Evolutionary conservation across 2,888 invertebrate species (phyloP).

Genomic region (Lochmaea crataegi): DNA sequence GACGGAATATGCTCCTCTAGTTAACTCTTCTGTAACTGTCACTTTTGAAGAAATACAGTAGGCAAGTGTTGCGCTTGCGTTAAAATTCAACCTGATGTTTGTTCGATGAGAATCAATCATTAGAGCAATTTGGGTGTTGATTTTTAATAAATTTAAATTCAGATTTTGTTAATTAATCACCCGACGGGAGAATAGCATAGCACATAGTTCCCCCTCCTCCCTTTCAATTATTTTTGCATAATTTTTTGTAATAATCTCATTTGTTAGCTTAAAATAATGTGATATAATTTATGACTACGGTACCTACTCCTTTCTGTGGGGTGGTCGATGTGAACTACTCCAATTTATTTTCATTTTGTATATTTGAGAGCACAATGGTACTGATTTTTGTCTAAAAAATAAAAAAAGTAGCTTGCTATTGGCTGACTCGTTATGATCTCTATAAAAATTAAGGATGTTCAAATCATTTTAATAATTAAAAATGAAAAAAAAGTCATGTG

Average conservation of each 20-base stretch:
- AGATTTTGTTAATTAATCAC: not conserved
- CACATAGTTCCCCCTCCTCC: constrained; percentile 10
- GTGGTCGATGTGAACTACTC: constrained; percentile 35
- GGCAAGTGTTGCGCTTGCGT: too few relatives aligned
- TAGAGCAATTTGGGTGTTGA: not conserved
- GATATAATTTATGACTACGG: constrained; percentile 57
- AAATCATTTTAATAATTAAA: constrained; percentile 15
- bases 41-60: too few relatives aligned
- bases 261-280: constrained; percentile 57
- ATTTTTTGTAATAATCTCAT: constrained; percentile 51
- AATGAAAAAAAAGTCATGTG: constrained; percentile 35
- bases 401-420: constrained; percentile 55
- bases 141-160: not conserved
- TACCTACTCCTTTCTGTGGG: constrained; percentile 52
- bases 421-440: constrained; percentile 57
- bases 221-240: constrained; percentile 46
- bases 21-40: too few relatives aligned
- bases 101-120: too few relatives aligned
- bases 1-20: too few relatives aligned
- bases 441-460: constrained; percentile 42
- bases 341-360: constrained; percentile 51
- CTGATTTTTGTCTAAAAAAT: constrained; percentile 58
- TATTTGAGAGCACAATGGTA: constrained; percentile 59
- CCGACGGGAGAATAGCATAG: constrained; percentile 39
- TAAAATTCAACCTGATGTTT: too few relatives aligned